Evolutionary conservation across 2,113 vertebrate species (phyloP), one percentile per base, ranked within the genome.

Genomic region (Tragelaphus imberbis): DNA sequence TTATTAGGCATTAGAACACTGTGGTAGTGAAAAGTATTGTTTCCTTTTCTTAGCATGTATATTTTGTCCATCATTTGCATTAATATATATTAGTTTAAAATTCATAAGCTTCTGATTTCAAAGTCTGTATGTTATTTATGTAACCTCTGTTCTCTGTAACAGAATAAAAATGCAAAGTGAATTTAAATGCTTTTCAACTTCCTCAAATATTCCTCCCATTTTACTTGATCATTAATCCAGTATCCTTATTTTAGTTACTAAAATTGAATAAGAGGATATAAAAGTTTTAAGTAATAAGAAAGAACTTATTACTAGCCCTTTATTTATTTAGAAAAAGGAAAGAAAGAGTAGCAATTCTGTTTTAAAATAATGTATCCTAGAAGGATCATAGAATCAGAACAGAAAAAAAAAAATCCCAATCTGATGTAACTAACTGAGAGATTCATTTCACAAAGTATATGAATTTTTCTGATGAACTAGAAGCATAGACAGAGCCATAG

Each of bases 191-290:
- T 89, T 93, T 92, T 82, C 47, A 94, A 15, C 61, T 97, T 98
- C 58, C 58, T 79, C 49, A 94, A 95, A 97, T 88, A 58, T 63
- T 56, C 7, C 27, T 91, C 49, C 53, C 15, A 84, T 95, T 96
- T 91, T 40, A 92, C 59, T 81, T 93, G 12, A 88, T 63, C 51
- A 71, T 85, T 92, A 84, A 97, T 91, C 96, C 63, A 96, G 30
- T 94, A 84, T 96, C 28, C 44, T 97, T 87, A 95, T 61, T 95
- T 94, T 77, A 87, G 80, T 88, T 90, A 63, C 56, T 97, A 88
- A 98, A 96, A 91, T 33, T 88, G 15, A 87, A 8, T 61, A 91
- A 93, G 63, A 97, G 47, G 49, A 88, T 84, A 15, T 30, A 58
- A 65, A 88, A 92, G 63, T 65, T 95, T 92, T 92, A 95, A 80